Conservation (phyloP, 2,113 vertebrate species). For the Lycocorax pyrrhopterus region DNA sequence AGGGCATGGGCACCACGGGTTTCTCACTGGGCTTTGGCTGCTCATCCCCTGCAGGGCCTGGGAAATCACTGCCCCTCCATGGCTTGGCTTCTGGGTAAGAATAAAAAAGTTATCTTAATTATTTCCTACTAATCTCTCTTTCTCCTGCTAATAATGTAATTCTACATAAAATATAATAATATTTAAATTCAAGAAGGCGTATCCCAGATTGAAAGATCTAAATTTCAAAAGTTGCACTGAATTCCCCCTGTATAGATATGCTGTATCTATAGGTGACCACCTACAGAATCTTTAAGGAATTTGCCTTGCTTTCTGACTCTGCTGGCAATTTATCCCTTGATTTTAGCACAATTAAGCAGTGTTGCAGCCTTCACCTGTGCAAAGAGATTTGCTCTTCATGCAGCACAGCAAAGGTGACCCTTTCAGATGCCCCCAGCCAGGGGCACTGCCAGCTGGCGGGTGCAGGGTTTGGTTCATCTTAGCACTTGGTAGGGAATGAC, state of each 20-base stretch:
- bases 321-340: neutral
- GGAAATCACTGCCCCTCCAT: neutral
- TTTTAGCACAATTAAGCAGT: neutral
- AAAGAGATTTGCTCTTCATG: neutral
- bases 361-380: neutral
- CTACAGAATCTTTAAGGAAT: neutral
- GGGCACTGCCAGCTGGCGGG: neutral
- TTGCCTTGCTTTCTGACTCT: neutral
- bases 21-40: neutral
- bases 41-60: neutral
- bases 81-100: neutral
- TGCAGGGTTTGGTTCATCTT: neutral
- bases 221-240: neutral
- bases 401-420: neutral
- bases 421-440: neutral
- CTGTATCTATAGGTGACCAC: neutral
- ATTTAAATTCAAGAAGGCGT: neutral
- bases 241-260: neutral
- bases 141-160: neutral
- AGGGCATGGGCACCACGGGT: fast-evolving
- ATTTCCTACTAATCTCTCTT: neutral
- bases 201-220: neutral
- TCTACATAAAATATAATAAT: neutral
- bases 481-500: neutral
- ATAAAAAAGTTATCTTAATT: neutral